These are phyloP conservation scores for Pyrgus malvae DNA, from an alignment of 2,888 invertebrate species.

Conservation along the genomic window DNA sequence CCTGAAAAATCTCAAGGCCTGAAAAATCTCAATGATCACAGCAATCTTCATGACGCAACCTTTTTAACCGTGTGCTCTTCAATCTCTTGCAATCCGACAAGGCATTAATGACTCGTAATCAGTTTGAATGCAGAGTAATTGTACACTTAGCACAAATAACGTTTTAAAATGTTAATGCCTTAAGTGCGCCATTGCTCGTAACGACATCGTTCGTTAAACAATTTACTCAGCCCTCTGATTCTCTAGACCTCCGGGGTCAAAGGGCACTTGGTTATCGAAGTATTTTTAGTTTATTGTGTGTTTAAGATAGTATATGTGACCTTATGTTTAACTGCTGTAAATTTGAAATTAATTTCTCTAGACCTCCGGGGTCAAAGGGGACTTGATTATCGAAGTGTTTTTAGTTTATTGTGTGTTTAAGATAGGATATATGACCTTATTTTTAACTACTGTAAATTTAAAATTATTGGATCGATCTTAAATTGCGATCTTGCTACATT, in stretches of 20 bases:
- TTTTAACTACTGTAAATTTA: too few relatives aligned
- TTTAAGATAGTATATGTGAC: too few relatives aligned
- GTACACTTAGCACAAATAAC: constrained; percentile 70
- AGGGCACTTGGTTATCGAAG: background rate
- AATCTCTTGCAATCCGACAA: background rate
- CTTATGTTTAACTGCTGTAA: too few relatives aligned
- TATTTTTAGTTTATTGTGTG: too few relatives aligned
- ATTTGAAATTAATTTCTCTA: too few relatives aligned
- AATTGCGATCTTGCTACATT: too few relatives aligned
- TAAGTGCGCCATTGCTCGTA: constrained; percentile 63
- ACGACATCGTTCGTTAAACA: constrained; percentile 64
- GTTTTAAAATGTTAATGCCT: constrained; percentile 70
- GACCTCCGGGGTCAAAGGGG: background rate
- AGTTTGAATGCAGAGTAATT: constrained; percentile 71
- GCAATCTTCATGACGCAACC: too few relatives aligned
- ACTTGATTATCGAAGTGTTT: background rate
- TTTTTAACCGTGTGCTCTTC: background rate
- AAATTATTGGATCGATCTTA: too few relatives aligned
- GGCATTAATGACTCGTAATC: constrained; percentile 46
- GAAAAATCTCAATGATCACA: too few relatives aligned
- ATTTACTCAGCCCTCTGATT: constrained; percentile 53
- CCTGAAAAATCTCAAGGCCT: too few relatives aligned
- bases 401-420: too few relatives aligned
- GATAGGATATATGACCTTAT: too few relatives aligned
- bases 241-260: background rate